phyloP scores from a whole-genome alignment of 2,888 invertebrate species.

The Phaonia tiefii region DNA sequence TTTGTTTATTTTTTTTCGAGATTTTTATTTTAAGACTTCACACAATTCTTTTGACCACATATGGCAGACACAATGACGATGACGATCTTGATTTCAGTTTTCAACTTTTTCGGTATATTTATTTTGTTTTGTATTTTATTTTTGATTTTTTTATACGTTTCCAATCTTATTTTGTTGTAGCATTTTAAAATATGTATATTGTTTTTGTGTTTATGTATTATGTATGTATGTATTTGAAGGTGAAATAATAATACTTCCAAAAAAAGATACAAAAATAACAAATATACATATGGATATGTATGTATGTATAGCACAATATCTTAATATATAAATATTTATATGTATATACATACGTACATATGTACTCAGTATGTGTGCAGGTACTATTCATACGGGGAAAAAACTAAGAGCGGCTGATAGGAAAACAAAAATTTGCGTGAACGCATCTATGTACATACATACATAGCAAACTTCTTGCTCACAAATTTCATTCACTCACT shows the following conservation, averaged over 20 bases:
- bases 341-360: slow-evolving; percentile 11
- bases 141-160: slow-evolving; percentile 35
- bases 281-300: background rate
- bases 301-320: background rate
- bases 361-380: background rate
- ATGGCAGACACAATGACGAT: slow-evolving; percentile 73
- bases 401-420: background rate
- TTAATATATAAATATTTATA: background rate
- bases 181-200: slow-evolving; percentile 8
- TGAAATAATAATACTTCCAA: slow-evolving; percentile 62
- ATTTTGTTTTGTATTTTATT: background rate
- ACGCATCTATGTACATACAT: background rate
- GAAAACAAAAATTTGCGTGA: slow-evolving; percentile 13
- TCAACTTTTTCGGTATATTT: slow-evolving; percentile 30
- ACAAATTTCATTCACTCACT: background rate
- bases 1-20: slow-evolving; percentile 34
- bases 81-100: slow-evolving; percentile 56
- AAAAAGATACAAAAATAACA: slow-evolving; percentile 50
- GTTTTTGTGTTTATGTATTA: slow-evolving; percentile 36
- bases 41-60: slow-evolving; percentile 75
- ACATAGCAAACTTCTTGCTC: background rate
- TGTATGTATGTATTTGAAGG: slow-evolving; percentile 63
- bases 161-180: background rate
- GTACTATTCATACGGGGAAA: too few species aligned
- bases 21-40: slow-evolving; percentile 49